phyloP scores from a whole-genome alignment of 2,888 invertebrate genomes.

The Sisyra terminalis region DNA sequence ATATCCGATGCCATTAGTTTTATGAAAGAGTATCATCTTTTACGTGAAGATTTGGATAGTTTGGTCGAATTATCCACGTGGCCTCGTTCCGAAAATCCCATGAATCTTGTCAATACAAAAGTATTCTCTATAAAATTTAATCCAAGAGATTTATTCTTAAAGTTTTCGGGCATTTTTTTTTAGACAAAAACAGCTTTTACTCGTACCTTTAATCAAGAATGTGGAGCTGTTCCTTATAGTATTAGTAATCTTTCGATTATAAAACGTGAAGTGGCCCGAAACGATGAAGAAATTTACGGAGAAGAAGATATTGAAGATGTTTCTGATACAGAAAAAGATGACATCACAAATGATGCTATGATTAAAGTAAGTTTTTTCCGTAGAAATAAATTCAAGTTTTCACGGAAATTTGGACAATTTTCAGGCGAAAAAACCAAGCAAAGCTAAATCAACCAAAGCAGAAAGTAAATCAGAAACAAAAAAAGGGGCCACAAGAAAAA shows the following conservation, averaged over 20 bases:
- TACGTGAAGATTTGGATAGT: conserved; percentile 84
- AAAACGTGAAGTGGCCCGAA: conserved; percentile 31
- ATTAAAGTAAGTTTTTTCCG: conserved; percentile 40
- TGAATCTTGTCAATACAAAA: conserved; percentile 59
- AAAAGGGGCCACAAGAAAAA: too few species aligned
- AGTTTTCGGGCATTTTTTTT: conserved; percentile 7
- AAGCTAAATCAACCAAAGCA: too few species aligned
- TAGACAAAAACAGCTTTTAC: conserved; percentile 91
- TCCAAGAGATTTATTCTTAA: not conserved
- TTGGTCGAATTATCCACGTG: conserved; percentile 73
- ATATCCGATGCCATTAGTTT: conserved; percentile 51
- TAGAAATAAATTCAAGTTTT: too few species aligned
- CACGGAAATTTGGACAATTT: too few species aligned
- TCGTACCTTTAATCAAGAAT: conserved; percentile 77
- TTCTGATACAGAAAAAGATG: conserved; percentile 35
- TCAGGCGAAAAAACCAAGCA: too few species aligned
- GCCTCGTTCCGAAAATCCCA: conserved; percentile 63
- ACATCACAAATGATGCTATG: conserved; percentile 54
- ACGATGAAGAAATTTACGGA: conserved; percentile 21
- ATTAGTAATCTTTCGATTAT: conserved; percentile 39
- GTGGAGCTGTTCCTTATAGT: conserved; percentile 62
- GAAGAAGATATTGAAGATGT: conserved; percentile 24
- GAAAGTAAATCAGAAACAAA: too few species aligned
- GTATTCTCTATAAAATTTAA: conserved; percentile 20
- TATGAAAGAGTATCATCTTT: conserved; percentile 69